Evolutionary conservation across 2,113 vertebrate genomes (phyloP), one percentile per base, ranked within the genome.

Genomic region (Paracanthobrama guichenoti): DNA sequence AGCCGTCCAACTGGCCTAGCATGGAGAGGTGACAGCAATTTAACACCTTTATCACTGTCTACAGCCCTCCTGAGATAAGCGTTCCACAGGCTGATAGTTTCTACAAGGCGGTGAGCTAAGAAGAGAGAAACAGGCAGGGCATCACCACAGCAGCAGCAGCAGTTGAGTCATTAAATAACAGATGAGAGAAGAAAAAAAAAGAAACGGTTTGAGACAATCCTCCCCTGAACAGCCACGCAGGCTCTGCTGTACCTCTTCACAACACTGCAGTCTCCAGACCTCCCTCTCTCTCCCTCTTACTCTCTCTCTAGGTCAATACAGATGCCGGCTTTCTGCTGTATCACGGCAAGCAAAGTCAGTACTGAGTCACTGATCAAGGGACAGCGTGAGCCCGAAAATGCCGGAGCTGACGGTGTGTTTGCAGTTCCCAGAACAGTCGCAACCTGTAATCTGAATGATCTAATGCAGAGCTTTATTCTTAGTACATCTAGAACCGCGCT

Each of bases 241-340:
- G 60, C 20, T 57, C 39, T 71, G 39, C 31, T 69, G 12, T 76
- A 73, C 60, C 35, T 85, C 50, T 88, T 57, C 80, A 79, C 55
- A 78, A 60, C 59, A 67, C 80, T 57, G 80, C 80, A 82, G 80
- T 82, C 80, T 82, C 82, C 86, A 78, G 80, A 86, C 74, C 22
- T 44, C 82, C 59, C n/a, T 79, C 85, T 80, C 79, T 82, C 88
- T 89, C 88, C 82, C 85, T 83, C 78, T 77, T 59, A 66, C 77
- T 78, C 79, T 83, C 78, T 76, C 86, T 60, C 62, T 88, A 62
- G 42, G 39, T 86, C 81, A 89, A 85, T 86, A 87, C 69, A 76
- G 24, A 86, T 73, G 79, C 59, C 28, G 11, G 67, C 48, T 85
- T 91, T 91, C 88, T 92, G 91, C 92, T 91, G 89, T 89, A 90